Percentiles rank a stretch among this genome's conserved stretches.
Conservation (phyloP, 2,888 invertebrate genomes). For the Drosophila melanocephala region DNA sequence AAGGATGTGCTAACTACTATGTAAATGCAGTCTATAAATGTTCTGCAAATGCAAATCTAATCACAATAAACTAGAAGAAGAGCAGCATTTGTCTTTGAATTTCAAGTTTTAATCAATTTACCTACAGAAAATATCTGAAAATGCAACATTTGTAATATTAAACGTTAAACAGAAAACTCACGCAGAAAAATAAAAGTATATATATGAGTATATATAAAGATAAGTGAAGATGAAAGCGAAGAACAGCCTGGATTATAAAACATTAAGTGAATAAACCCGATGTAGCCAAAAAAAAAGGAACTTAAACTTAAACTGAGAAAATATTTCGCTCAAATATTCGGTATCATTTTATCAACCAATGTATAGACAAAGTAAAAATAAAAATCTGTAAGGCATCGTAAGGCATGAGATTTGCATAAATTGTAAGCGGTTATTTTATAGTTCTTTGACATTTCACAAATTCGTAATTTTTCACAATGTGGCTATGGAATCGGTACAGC, state of each 20-base stretch:
- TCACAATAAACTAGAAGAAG: not conserved
- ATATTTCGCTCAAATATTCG: not conserved
- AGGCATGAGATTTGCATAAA: not conserved
- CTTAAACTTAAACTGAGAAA: not conserved
- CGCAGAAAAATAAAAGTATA: not conserved
- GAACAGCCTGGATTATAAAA: not conserved
- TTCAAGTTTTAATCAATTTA: not conserved
- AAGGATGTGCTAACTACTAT: conserved; percentile 74
- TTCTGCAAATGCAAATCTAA: not conserved
- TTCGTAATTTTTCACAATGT: conserved; percentile 14
- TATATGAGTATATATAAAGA: not conserved
- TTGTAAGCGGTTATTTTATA: not conserved
- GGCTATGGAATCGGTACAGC: conserved; percentile 60
- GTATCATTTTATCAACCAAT: not conserved
- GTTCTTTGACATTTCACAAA: not conserved
- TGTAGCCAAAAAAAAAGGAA: not conserved
- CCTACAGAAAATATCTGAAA: not conserved
- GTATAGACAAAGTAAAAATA: not conserved
- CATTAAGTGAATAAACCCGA: not conserved
- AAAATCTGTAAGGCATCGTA: not conserved
- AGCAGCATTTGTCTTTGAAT: not conserved
- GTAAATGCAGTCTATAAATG: conserved; percentile 34
- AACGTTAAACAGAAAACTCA: not conserved
- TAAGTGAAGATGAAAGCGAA: not conserved
- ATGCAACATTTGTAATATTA: not conserved